Base-by-base conservation (phyloP, 2,113 vertebrate genomes). In the Alexandromys fortis region DNA sequence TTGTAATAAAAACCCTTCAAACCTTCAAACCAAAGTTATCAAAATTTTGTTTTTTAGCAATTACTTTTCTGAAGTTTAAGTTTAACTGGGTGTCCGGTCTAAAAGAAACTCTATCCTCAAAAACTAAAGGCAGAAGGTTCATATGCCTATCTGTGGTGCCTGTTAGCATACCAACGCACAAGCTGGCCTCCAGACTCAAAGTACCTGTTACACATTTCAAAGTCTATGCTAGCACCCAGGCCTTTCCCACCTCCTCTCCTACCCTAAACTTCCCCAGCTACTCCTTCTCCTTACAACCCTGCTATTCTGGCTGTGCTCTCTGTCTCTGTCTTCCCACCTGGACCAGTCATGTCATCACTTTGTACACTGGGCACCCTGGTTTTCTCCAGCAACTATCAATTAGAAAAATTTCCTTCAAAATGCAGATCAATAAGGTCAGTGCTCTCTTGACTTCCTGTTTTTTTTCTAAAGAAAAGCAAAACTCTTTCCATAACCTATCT, bases 21-120 rank as follows among this genome's bases (percentile, higher is more conserved):
- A 42, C 24, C 35, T 65, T 45, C 81, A 85, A 83, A 42, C 19
- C 42, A 72, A 83, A 73, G 72, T n/a, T 49, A 55, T 42, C 13
- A 3, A 47, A 85, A 38, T 49, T 87, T 87, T 52, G 3, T 21
- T 28, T 21, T 76, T 65, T 45, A 45, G 28, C 72, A 76, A 68
- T 77, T 55, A n/a, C 77, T 81, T 67, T 79, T 45, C 65, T 92
- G 94, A 96, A 94, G 82, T 70, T 94, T 45, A 86, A 70, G 78
- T 73, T 85, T 79, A 92, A 81, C 5, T 4, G 22, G 21, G 22
- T 82, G 13, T 26, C 55, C 38, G 3, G 12, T 61, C 12, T n/a
- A 61, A 38, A 38, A n/a, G 33, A n/a, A 35, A 38, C 35, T 58
- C 35, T 13, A 28, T 82, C 22, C 55, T 30, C 52, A 12, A 61